phyloP scores from a whole-genome alignment of 2,113 vertebrate genomes.

The Pitta sordida region DNA sequence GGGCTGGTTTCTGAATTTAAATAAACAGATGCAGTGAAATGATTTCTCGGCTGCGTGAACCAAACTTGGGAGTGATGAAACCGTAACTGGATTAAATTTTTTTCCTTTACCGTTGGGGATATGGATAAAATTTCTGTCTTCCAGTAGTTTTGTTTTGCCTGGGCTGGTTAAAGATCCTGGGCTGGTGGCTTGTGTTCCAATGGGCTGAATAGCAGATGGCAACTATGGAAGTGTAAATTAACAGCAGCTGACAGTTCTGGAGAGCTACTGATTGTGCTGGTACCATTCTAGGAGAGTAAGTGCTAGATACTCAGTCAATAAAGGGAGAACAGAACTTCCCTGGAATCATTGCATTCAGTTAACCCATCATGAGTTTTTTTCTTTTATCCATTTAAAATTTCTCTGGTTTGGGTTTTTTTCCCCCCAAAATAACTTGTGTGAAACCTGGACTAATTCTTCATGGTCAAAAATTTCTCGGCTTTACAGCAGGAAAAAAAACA shows the following conservation, averaged over 20 bases:
- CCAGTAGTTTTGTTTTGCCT: neutral
- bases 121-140: neutral
- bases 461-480: neutral
- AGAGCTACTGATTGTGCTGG: neutral
- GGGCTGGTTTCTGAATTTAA: neutral
- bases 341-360: neutral
- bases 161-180: neutral
- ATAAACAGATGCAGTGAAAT: neutral
- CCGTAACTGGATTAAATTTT: slow-evolving; percentile 10
- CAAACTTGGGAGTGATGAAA: neutral
- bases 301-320: neutral
- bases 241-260: slow-evolving; percentile 44
- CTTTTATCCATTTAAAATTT: neutral
- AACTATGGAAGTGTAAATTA: slow-evolving; percentile 52
- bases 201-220: slow-evolving; percentile 51
- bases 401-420: too few species aligned
- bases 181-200: slow-evolving; percentile 21
- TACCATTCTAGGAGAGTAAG: neutral
- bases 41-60: neutral
- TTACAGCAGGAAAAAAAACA: neutral
- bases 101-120: neutral
- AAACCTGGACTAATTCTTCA: neutral
- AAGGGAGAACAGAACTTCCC: neutral
- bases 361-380: neutral
- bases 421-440: neutral